phyloP scores from a whole-genome alignment of 2,888 invertebrate species.

The Synergus laeviventris region DNA sequence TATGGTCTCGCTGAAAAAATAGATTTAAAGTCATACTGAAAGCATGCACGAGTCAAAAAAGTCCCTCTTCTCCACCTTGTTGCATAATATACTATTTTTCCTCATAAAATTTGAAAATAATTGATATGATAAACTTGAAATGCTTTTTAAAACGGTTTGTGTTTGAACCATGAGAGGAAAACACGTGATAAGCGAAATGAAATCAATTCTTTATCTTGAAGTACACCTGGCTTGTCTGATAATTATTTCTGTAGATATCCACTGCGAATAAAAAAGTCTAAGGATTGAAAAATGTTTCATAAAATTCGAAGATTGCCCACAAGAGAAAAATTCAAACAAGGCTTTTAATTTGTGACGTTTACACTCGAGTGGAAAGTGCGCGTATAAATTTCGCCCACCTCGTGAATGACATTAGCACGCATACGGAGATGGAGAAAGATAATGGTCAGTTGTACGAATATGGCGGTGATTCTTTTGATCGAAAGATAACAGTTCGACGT shows the following conservation, averaged over 20 bases:
- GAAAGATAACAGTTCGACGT: constrained; percentile 49
- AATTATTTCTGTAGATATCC: no score
- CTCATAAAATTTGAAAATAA: no score
- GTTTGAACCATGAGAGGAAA: no score
- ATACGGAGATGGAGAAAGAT: constrained; percentile 28
- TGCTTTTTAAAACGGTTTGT: no score
- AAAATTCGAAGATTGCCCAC: background rate
- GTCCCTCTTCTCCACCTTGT: no score
- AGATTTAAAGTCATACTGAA: background rate
- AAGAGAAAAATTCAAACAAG: constrained; percentile 4
- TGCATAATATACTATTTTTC: no score
- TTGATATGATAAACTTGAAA: no score
- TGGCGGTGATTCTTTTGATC: constrained; percentile 54
- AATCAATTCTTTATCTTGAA: no score
- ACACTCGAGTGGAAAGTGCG: constrained; percentile 14
- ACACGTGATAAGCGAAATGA: no score
- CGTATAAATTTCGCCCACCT: constrained; percentile 28
- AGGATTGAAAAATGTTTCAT: background rate
- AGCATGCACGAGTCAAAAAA: no score
- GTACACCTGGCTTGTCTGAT: no score
- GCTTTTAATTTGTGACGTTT: constrained; percentile 34
- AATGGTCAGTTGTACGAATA: constrained; percentile 46
- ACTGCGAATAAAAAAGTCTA: no score
- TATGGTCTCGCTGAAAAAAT: background rate
- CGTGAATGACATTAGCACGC: constrained; percentile 32